Conservation (phyloP, 2,797 vertebrate genomes). For the Percopsis omiscomaycus region DNA sequence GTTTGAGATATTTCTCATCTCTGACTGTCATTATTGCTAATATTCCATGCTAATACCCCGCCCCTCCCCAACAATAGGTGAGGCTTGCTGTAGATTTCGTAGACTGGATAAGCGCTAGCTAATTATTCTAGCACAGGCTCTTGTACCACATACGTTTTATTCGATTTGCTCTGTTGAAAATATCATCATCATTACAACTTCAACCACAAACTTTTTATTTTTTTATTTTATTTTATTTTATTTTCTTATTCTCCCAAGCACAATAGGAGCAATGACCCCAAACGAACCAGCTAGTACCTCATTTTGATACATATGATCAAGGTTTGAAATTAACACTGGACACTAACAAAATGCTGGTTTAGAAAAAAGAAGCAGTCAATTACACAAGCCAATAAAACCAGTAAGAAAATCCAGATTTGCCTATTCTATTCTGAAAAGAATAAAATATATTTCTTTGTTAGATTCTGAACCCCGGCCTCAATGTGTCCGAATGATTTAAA, state of each 20-base stretch:
- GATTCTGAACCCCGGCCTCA: slow-evolving; percentile 26
- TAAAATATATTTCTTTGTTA: slow-evolving; percentile 11
- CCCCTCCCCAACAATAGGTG: slow-evolving; percentile 18
- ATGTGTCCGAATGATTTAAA: slow-evolving; percentile 37
- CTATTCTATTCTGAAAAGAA: slow-evolving; percentile 22
- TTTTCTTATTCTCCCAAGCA: slow-evolving; percentile 23
- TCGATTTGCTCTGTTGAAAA: slow-evolving; percentile 19
- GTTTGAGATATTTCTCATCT: slow-evolving; percentile 29
- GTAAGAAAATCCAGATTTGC: slow-evolving; percentile 4
- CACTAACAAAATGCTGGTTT: slow-evolving; percentile 16
- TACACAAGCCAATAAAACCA: neutral
- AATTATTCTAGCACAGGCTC: slow-evolving; percentile 25
- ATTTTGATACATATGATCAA: slow-evolving; percentile 58
- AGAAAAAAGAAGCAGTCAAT: slow-evolving; percentile 2
- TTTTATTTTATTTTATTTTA: slow-evolving; percentile 14
- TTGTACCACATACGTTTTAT: slow-evolving; percentile 13
- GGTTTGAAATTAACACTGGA: slow-evolving; percentile 44
- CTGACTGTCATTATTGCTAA: slow-evolving; percentile 39
- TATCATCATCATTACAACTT: slow-evolving; percentile 4
- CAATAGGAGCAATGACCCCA: slow-evolving; percentile 39
- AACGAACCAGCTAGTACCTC: slow-evolving; percentile 57
- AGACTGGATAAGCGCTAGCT: slow-evolving; percentile 22
- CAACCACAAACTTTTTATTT: neutral
- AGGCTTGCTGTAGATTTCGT: slow-evolving; percentile 30
- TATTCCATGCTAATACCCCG: slow-evolving; percentile 22